A percentile compares a stretch with the other conserved stretches of the same genome.
Evolutionary conservation across 2,888 invertebrate species (phyloP).

Genomic region (Brachyptera putata): DNA sequence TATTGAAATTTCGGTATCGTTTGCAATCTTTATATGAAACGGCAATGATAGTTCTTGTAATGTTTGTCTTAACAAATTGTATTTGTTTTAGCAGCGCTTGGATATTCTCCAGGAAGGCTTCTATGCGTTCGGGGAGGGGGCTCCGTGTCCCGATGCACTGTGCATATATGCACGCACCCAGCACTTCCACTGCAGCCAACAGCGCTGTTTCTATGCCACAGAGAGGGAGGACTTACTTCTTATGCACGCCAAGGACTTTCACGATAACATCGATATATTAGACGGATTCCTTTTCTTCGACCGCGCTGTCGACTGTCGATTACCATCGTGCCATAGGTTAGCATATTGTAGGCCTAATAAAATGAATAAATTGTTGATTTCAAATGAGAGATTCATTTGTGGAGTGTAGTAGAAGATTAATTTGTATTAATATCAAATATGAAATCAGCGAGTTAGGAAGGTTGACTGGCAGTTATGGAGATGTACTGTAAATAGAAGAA

Average conservation of each 20-base stretch:
- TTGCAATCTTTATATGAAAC: too few relatives aligned
- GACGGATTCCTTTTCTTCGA: constrained; percentile 86
- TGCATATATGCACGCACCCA: constrained; percentile 65
- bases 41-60: too few relatives aligned
- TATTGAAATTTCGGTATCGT: too few relatives aligned
- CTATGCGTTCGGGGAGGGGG: constrained; percentile 39
- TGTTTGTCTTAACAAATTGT: too few relatives aligned
- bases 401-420: too few relatives aligned
- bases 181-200: constrained; percentile 84
- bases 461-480: too few relatives aligned
- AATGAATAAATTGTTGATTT: too few relatives aligned
- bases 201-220: constrained; percentile 76
- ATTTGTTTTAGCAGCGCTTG: constrained; percentile 29
- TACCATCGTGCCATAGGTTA: constrained; percentile 56
- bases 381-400: too few relatives aligned
- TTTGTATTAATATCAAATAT: too few relatives aligned
- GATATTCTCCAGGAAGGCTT: constrained; percentile 41
- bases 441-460: too few relatives aligned
- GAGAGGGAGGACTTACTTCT: constrained; percentile 73
- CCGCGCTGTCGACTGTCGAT: constrained; percentile 63
- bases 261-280: constrained; percentile 73
- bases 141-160: constrained; percentile 68
- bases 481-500: too few relatives aligned
- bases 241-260: constrained; percentile 81
- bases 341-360: too few relatives aligned